Evolutionary conservation across 2,797 vertebrate species (phyloP).

Genomic region (Onychomys leucogaster): DNA sequence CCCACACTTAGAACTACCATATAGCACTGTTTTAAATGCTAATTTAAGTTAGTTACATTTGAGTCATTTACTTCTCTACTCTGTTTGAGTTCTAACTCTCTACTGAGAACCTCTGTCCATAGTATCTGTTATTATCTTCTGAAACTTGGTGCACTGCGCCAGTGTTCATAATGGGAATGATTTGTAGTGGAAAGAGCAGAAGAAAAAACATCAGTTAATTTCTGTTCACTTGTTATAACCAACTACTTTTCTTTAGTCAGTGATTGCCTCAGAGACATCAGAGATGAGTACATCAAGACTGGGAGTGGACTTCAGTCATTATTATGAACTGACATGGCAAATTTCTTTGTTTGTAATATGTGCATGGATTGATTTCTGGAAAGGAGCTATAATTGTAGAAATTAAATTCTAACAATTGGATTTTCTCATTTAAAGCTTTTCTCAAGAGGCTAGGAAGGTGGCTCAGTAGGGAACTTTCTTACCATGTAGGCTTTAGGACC

Average conservation of each 20-base stretch:
- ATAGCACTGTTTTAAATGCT: not conserved
- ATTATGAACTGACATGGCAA: not conserved
- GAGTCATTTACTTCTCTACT: constrained; percentile 25
- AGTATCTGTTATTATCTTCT: not conserved
- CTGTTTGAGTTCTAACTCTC: not conserved
- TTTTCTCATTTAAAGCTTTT: constrained; percentile 7
- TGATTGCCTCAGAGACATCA: not conserved
- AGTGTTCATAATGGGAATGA: not conserved
- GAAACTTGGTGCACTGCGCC: not conserved
- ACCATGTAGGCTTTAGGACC: not conserved
- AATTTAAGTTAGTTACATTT: constrained; percentile 49
- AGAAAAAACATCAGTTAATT: not conserved
- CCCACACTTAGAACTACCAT: not conserved
- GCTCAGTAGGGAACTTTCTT: not conserved
- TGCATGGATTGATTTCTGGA: not conserved
- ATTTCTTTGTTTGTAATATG: not conserved
- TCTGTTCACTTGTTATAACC: not conserved
- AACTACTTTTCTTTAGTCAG: constrained; percentile 16
- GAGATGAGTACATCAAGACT: not conserved
- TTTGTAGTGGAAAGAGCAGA: not conserved
- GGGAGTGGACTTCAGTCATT: not conserved
- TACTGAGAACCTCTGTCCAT: not conserved
- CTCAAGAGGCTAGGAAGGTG: not conserved
- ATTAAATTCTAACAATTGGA: not conserved
- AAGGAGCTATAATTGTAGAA: constrained; percentile 14